These are phyloP conservation scores for Amblyraja radiata DNA, from an alignment of 2,797 vertebrate genomes.

Conservation along the genomic window DNA sequence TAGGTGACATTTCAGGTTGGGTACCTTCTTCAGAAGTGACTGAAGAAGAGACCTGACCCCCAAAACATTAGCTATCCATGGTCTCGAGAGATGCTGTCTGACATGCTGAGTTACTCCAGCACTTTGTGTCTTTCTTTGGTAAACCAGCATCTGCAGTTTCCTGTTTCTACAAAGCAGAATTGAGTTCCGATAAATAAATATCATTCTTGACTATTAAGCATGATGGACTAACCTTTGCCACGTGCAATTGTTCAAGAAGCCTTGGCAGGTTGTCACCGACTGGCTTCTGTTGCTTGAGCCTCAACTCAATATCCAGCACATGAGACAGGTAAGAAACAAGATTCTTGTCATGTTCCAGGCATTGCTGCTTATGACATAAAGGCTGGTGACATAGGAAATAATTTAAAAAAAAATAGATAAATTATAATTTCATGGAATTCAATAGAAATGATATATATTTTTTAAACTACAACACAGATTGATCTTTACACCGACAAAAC, in stretches of 20 bases:
- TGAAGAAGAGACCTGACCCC: too few relatives aligned
- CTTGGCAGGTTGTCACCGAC: constrained; percentile 58
- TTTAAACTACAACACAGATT: neutral
- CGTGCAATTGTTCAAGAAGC: constrained; percentile 68
- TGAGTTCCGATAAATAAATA: neutral
- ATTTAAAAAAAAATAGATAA: neutral
- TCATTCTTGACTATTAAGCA: neutral
- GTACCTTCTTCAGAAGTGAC: too few relatives aligned
- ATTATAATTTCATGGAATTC: neutral
- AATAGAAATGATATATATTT: neutral
- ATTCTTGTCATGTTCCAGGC: constrained; percentile 79
- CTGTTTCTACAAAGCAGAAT: neutral
- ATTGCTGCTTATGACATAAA: constrained; percentile 67
- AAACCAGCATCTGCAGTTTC: too few relatives aligned
- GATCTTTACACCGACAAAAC: neutral
- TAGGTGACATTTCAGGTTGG: too few relatives aligned
- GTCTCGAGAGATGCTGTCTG: too few relatives aligned
- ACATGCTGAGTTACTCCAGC: too few relatives aligned
- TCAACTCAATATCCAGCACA: constrained; percentile 79
- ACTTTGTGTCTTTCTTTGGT: too few relatives aligned
- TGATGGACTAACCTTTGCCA: constrained; percentile 66
- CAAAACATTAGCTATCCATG: too few relatives aligned
- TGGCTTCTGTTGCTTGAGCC: constrained; percentile 68
- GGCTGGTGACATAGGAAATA: constrained; percentile 47
- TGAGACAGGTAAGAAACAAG: constrained; percentile 77